Evolutionary conservation across 2,888 invertebrate genomes (phyloP).

Genomic region (Parascotia fuliginaria): DNA sequence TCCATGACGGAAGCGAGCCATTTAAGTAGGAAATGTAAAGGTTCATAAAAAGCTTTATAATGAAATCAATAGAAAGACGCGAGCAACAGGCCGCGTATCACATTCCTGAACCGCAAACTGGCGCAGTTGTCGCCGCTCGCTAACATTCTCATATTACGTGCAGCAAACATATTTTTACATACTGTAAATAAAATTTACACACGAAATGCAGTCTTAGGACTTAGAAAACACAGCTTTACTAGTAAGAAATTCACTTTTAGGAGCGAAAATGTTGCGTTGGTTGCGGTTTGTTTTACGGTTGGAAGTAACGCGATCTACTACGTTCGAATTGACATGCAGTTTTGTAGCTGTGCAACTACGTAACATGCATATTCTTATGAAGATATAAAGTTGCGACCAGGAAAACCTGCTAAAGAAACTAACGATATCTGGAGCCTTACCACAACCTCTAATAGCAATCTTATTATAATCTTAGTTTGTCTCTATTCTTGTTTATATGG

Average conservation of each 20-base stretch:
- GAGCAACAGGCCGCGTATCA: constrained; percentile 53
- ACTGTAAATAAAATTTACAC: constrained; percentile 38
- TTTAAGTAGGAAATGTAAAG: constrained; percentile 14
- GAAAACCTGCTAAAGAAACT: constrained; percentile 18
- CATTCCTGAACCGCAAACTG: constrained; percentile 64
- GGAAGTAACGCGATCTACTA: constrained; percentile 52
- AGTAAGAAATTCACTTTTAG: constrained; percentile 22
- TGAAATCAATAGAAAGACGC: constrained; percentile 55
- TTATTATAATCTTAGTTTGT: too few relatives aligned
- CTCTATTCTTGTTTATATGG: too few relatives aligned
- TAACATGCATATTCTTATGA: constrained; percentile 18
- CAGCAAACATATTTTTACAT: constrained; percentile 47
- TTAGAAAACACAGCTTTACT: constrained; percentile 38
- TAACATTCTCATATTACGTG: constrained; percentile 65
- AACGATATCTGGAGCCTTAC: not conserved
- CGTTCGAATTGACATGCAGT: constrained; percentile 46
- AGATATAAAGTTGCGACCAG: constrained; percentile 17
- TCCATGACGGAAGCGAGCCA: constrained; percentile 7
- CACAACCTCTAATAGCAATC: too few relatives aligned
- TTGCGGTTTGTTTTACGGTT: constrained; percentile 52
- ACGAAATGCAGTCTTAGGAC: constrained; percentile 49
- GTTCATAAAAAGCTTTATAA: constrained; percentile 24
- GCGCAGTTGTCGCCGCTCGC: constrained; percentile 58
- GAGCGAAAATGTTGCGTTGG: constrained; percentile 29
- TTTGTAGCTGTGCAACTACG: constrained; percentile 36